Conservation (phyloP, 1,140 invertebrate genomes). For the Drosophila nebulosa region DNA sequence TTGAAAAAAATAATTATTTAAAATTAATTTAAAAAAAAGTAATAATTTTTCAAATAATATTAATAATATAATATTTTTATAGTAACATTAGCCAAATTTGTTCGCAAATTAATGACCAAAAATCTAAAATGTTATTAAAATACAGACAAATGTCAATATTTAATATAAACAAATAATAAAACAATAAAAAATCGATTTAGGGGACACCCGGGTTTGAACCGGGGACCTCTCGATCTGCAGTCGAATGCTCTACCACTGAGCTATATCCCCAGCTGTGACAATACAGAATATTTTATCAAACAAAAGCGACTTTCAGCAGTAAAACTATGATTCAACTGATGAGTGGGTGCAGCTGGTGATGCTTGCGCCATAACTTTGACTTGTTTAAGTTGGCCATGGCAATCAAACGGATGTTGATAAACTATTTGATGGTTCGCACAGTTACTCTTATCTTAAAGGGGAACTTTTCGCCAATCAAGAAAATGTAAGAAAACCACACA, state of each 20-base stretch:
- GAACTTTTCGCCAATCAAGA: neutral
- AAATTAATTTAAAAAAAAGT: too few relatives aligned
- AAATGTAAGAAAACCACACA: neutral
- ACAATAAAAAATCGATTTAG: constrained; percentile 79
- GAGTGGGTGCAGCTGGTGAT: neutral
- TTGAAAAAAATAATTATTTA: too few relatives aligned
- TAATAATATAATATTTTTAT: too few relatives aligned
- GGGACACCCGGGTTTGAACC: constrained; percentile 97
- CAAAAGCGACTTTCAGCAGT: neutral
- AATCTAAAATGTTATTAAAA: neutral
- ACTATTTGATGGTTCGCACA: neutral
- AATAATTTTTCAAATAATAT: too few relatives aligned
- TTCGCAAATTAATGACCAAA: too few relatives aligned
- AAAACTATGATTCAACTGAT: neutral
- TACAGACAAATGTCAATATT: neutral
- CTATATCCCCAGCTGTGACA: constrained; percentile 54
- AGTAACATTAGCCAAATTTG: too few relatives aligned
- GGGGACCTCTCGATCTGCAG: constrained; percentile 96
- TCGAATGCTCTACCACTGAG: constrained; percentile 97
- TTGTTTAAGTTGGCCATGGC: neutral
- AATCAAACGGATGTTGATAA: neutral
- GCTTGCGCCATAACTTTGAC: neutral
- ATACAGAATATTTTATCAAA: neutral
- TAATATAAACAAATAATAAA: neutral
- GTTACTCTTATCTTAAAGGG: neutral